Evolutionary conservation across 2,797 vertebrate genomes (phyloP).

Genomic region (Nannoperca australis): DNA sequence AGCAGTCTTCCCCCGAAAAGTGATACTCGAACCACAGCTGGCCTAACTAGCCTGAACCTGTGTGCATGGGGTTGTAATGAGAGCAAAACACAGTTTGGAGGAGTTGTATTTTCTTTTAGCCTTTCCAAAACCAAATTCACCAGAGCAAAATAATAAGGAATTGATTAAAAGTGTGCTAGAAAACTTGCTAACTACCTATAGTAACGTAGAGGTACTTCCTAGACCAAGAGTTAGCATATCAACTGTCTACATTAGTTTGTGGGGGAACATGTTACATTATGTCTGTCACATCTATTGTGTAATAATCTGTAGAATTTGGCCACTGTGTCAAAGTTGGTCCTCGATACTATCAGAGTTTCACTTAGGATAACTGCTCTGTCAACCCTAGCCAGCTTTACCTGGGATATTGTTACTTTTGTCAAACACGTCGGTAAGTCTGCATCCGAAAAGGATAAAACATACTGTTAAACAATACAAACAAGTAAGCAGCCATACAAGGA

Average conservation of each 20-base stretch:
- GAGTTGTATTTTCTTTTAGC: not conserved
- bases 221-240: not conserved
- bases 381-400: not conserved
- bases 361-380: not conserved
- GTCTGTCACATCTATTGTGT: not conserved
- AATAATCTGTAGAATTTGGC: no score
- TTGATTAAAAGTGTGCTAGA: not conserved
- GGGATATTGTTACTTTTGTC: not conserved
- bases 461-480: no score
- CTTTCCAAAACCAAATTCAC: not conserved
- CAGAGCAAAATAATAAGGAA: not conserved
- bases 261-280: not conserved
- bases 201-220: not conserved
- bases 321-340: not conserved
- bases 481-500: no score
- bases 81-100: conserved; percentile 2
- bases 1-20: not conserved
- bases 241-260: not conserved
- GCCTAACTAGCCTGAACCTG: conserved; percentile 11
- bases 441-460: not conserved
- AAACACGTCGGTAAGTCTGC: not conserved
- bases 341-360: not conserved
- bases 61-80: not conserved
- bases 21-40: conserved; percentile 10
- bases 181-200: no score